These are phyloP conservation scores for Ridgeia piscesae DNA, from an alignment of 1,140 invertebrate species.

Conservation along the genomic window DNA sequence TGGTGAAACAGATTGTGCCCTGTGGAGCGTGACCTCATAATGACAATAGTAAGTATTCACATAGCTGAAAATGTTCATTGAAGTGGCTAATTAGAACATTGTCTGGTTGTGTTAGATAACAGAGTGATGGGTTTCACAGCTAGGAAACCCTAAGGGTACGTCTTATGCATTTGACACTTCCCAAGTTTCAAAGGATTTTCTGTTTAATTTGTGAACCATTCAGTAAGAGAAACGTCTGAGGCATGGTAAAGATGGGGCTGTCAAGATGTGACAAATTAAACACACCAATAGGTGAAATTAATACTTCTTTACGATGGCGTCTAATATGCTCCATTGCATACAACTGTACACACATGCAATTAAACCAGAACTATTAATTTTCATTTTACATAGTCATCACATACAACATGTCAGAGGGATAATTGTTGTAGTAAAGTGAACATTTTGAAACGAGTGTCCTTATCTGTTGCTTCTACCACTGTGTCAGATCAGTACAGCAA, in stretches of 20 bases:
- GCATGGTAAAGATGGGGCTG: neutral
- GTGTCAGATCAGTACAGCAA: too few species aligned
- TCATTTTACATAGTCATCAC: too few species aligned
- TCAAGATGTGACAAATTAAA: neutral
- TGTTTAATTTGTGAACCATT: neutral
- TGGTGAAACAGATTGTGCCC: neutral
- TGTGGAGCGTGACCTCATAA: neutral
- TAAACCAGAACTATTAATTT: too few species aligned
- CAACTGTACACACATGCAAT: too few species aligned
- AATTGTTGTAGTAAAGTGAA: too few species aligned
- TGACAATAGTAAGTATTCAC: neutral
- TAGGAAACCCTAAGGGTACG: neutral
- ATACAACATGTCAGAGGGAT: too few species aligned
- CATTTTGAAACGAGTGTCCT: too few species aligned
- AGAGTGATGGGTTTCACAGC: neutral
- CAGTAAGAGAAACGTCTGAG: neutral
- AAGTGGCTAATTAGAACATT: neutral
- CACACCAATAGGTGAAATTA: neutral
- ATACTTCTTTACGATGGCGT: neutral
- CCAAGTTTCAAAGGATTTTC: neutral
- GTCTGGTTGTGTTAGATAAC: neutral
- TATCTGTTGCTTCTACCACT: too few species aligned
- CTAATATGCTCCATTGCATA: neutral
- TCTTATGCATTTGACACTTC: neutral
- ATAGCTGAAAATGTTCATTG: neutral